These are phyloP conservation scores for Ramazzottius varieornatus DNA, from an alignment of 2,888 invertebrate genomes.

Conservation along the genomic window DNA sequence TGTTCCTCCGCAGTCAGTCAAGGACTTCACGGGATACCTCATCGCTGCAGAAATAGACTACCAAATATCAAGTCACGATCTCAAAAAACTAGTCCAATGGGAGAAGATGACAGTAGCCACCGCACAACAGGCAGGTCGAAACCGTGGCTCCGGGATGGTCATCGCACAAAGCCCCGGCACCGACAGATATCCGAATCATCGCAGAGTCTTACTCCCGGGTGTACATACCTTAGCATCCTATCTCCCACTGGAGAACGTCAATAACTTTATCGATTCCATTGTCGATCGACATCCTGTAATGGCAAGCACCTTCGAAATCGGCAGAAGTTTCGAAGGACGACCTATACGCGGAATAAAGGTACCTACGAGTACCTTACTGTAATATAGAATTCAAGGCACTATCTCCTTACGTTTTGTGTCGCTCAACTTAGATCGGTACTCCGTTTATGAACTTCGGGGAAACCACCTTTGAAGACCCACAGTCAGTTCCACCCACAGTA, in stretches of 20 bases:
- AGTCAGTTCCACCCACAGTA: background rate
- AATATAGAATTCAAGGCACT: too few species aligned
- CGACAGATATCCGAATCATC: background rate
- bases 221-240: background rate
- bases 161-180: background rate
- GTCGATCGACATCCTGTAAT: background rate
- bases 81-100: background rate
- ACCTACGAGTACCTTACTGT: too few species aligned
- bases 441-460: background rate
- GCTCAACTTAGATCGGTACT: background rate
- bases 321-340: background rate
- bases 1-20: background rate
- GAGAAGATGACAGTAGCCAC: background rate
- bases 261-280: background rate
- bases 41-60: background rate
- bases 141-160: background rate
- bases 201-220: background rate
- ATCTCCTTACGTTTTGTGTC: too few species aligned
- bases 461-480: background rate
- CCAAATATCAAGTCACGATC: background rate
- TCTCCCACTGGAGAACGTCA: background rate
- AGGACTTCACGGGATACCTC: background rate
- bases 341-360: background rate
- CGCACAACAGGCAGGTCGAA: background rate
- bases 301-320: background rate